phyloP scores from a whole-genome alignment of 2,888 invertebrate genomes.

The Amiota minor region DNA sequence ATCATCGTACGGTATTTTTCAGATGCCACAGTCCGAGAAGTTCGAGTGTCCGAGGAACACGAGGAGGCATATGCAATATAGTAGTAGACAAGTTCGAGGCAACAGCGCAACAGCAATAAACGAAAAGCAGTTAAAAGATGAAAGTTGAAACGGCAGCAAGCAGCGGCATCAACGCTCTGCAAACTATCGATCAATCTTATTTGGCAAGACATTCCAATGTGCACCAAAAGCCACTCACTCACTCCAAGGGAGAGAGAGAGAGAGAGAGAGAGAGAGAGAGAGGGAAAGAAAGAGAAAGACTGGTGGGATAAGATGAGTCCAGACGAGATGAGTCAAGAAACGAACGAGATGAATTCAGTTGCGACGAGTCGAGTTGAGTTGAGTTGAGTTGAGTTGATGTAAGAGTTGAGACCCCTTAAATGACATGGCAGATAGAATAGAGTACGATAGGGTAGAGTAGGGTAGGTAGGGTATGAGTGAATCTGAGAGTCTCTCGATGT shows the following conservation, averaged over 20 bases:
- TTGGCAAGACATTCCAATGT: constrained; percentile 22
- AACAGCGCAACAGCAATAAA: background rate
- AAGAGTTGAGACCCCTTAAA: no score
- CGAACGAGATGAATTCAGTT: constrained; percentile 36
- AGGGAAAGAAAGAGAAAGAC: background rate
- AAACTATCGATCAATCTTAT: constrained; percentile 29
- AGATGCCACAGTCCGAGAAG: background rate
- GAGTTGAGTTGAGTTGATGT: background rate
- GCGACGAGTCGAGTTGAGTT: background rate
- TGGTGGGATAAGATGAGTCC: constrained; percentile 23
- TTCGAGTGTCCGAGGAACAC: background rate
- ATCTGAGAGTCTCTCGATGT: no score
- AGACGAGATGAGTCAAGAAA: constrained; percentile 59
- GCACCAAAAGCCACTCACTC: background rate
- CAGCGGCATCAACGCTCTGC: constrained; percentile 7
- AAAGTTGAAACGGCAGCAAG: background rate
- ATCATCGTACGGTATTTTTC: constrained; percentile 9
- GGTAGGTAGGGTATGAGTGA: no score
- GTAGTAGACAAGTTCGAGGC: background rate
- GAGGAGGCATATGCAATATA: background rate
- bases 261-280: background rate
- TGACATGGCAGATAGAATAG: no score
- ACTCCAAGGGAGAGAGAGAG: background rate
- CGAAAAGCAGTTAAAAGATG: background rate
- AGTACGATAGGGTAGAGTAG: constrained; percentile 30